phyloP scores from a whole-genome alignment of 1,140 invertebrate genomes.

The Gryon sp. region DNA sequence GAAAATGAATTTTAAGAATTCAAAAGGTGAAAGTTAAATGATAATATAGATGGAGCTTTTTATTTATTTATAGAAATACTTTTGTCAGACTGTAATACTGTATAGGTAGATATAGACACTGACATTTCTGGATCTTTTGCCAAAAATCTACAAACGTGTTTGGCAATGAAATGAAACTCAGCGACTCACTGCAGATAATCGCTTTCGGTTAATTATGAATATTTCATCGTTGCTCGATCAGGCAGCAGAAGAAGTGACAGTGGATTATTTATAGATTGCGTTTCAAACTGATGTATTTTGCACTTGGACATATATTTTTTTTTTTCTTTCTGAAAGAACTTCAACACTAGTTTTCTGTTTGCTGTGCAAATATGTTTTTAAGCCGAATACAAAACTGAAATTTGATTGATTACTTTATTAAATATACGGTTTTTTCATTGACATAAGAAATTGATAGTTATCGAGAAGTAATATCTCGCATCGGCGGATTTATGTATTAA shows the following conservation, averaged over 20 bases:
- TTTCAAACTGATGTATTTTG: constrained; percentile 17
- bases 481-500: constrained; percentile 11
- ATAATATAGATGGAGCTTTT: too few species aligned
- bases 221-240: constrained; percentile 29
- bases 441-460: too few species aligned
- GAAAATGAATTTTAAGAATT: too few species aligned
- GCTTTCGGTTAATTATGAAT: constrained; percentile 55
- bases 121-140: constrained; percentile 17
- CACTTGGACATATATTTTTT: background rate
- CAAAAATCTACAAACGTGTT: constrained; percentile 39
- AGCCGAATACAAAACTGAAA: too few species aligned
- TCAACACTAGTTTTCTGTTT: too few species aligned
- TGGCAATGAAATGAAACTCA: constrained; percentile 31
- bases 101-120: constrained; percentile 12
- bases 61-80: constrained; percentile 14
- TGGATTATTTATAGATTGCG: constrained; percentile 26
- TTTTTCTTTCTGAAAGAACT: background rate
- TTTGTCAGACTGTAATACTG: background rate
- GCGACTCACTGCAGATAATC: constrained; percentile 57
- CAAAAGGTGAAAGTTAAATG: constrained; percentile 1
- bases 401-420: constrained; percentile 6
- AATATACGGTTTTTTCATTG: too few species aligned
- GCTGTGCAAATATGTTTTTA: too few species aligned
- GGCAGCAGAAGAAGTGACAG: background rate
- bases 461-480: constrained; percentile 2